Base-by-base conservation (phyloP, 2,888 invertebrate genomes). In the Isotomurus palustris region DNA sequence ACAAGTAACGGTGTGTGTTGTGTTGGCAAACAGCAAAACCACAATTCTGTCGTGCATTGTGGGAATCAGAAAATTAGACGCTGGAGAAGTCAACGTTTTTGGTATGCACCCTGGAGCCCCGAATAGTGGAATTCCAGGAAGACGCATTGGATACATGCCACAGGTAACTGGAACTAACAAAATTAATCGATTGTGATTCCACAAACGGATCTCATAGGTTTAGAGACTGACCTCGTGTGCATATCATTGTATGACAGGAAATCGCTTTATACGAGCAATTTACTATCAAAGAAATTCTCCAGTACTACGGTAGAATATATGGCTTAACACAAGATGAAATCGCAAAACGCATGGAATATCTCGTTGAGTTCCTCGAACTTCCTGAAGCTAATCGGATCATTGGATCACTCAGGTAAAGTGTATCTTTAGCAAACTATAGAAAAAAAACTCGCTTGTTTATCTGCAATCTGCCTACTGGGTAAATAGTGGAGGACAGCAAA, bases 101-200 rank as follows among this genome's bases (percentile, higher is more conserved):
- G 77, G 76, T 1, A 68, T 72, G 27, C 58, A 56, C 21, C 77
- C 77, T 3, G 77, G 76, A 5, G 64, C 73, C 4, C 59, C 63
- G 29, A 75, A 74, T 21, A 75, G 75, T 58, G 72, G 72, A 19
- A 73, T 78, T 6, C 78, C 77, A 2, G 78, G 78, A 1, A 69
- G 71, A 27, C 70, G 72, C 58, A 75, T 77, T 3, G 77, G 78
- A 19, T 78, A 77, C 63, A 78, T 78, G 78, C 78, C 78, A 17
- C 62, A 56, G 43, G 56, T 50, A 53, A 21, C 10, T 19, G 12
- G 12, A 12, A 27, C 24, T 3, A n/a, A n/a, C 28, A 4, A 2
- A 48, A 21, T 12, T 28, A 49, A 6, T n/a, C 10, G 22, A 24
- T 22, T 14, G 19, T 50, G 19, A 43, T 19, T 41, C 12, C 19